phyloP scores from a whole-genome alignment of 1,140 invertebrate species.

The Lepidostoma basale region DNA sequence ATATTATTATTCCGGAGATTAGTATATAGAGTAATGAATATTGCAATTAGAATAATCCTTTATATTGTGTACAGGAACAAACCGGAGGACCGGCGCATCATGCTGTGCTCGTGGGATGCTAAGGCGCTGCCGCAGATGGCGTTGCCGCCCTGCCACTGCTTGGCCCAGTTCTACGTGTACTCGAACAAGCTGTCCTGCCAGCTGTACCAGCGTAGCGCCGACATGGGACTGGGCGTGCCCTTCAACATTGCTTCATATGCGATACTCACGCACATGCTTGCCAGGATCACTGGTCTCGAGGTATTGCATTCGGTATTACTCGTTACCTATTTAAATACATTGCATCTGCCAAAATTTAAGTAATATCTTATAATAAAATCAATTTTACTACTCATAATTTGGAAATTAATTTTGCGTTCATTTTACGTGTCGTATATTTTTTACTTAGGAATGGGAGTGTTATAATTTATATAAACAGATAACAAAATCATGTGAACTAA shows the following conservation, averaged over 20 bases:
- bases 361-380: too few relatives aligned
- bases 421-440: too few relatives aligned
- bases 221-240: slow-evolving; percentile 97
- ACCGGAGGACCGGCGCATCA: slow-evolving; percentile 87
- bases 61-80: slow-evolving; percentile 69
- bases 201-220: slow-evolving; percentile 95
- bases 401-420: too few relatives aligned
- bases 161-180: slow-evolving; percentile 94
- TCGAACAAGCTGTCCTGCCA: slow-evolving; percentile 86
- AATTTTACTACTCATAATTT: neutral
- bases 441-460: too few relatives aligned
- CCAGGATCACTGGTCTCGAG: slow-evolving; percentile 89
- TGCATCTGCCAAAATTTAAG: neutral
- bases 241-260: slow-evolving; percentile 99
- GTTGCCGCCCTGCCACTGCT: slow-evolving; percentile 94
- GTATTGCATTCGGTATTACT: slow-evolving; percentile 49
- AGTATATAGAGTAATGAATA: too few relatives aligned
- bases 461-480: too few relatives aligned
- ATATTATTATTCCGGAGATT: too few relatives aligned
- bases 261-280: slow-evolving; percentile 94
- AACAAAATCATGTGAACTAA: too few relatives aligned
- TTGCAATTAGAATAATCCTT: too few relatives aligned
- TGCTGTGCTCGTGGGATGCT: slow-evolving; percentile 97
- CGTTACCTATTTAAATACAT: slow-evolving; percentile 15
- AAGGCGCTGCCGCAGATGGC: slow-evolving; percentile 90